phyloP scores from a whole-genome alignment of 1,140 invertebrate genomes.

The Apis dorsata region DNA sequence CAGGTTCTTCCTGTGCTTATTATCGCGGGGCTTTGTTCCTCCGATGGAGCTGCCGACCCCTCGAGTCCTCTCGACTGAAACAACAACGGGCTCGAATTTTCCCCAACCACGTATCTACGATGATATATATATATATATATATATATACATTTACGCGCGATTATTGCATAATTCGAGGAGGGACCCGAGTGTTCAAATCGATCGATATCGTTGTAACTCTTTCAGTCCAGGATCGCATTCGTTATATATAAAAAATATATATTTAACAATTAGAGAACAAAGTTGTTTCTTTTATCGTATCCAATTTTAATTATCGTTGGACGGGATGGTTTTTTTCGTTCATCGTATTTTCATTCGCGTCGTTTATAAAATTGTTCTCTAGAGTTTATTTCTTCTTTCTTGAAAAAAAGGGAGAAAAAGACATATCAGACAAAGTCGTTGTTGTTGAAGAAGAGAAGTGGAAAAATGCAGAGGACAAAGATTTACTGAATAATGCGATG shows the following conservation, averaged over 20 bases:
- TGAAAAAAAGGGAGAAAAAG: no score
- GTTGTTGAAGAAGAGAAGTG: no score
- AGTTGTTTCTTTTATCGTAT: neutral
- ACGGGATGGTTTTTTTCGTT: neutral
- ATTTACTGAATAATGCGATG: neutral
- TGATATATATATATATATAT: neutral
- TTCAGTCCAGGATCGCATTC: neutral
- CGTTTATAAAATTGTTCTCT: no score
- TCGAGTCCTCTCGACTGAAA: conserved; percentile 8
- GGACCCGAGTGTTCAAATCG: conserved; percentile 41
- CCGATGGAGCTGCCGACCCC: conserved; percentile 23
- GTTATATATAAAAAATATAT: no score
- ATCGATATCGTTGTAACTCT: neutral
- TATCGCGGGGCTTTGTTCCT: conserved; percentile 15
- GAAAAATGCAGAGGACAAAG: neutral
- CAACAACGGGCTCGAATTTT: conserved; percentile 8
- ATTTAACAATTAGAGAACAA: no score
- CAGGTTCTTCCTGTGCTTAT: conserved; percentile 6
- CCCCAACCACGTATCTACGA: conserved; percentile 31
- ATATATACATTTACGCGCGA: no score
- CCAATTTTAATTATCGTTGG: neutral
- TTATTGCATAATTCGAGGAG: neutral
- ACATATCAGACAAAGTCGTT: neutral
- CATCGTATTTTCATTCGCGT: neutral
- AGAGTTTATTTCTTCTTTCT: neutral